A percentile compares a stretch with the other conserved stretches of the same genome.
These are phyloP conservation scores for Hippocampus barbouri DNA, from an alignment of 2,113 vertebrate genomes.

Conservation along the genomic window DNA sequence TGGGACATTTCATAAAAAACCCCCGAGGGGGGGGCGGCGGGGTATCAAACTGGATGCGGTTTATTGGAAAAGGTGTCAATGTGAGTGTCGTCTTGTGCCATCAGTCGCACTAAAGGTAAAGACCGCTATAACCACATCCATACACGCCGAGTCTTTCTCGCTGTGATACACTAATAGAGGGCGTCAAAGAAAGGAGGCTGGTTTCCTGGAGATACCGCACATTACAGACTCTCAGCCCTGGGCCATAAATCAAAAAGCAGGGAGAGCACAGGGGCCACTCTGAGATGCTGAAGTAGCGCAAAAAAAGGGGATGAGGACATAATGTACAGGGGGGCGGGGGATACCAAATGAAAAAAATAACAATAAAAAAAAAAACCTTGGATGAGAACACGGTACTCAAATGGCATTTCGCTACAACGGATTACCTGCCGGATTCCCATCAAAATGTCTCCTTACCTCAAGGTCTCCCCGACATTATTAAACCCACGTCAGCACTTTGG, in stretches of 20 bases:
- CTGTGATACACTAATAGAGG: conserved; percentile 34
- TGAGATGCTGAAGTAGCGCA: background rate
- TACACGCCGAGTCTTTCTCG: conserved; percentile 9
- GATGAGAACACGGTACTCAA: conserved; percentile 2
- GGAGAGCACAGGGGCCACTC: background rate
- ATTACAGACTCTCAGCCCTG: conserved; percentile 28
- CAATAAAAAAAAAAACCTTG: background rate
- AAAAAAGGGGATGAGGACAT: background rate
- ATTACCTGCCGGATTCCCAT: conserved; percentile 43
- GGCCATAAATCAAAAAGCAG: conserved; percentile 43
- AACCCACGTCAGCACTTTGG: conserved; percentile 51
- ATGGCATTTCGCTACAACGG: conserved; percentile 42
- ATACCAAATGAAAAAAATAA: background rate
- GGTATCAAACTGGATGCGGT: conserved; percentile 32
- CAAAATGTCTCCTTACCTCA: conserved; percentile 42
- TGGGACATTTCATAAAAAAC: conserved; percentile 52
- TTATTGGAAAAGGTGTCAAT: conserved; percentile 35
- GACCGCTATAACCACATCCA: conserved; percentile 32
- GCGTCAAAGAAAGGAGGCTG: conserved; percentile 29
- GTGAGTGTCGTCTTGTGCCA: conserved; percentile 33
- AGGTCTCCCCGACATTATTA: conserved; percentile 54
- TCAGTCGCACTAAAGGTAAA: conserved; percentile 52
- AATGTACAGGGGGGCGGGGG: background rate
- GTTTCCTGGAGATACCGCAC: conserved; percentile 25
- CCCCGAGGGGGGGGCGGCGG: conserved; percentile 17